These are phyloP conservation scores for Ormyrus nitidulus DNA, from an alignment of 2,888 invertebrate species.

Conservation along the genomic window DNA sequence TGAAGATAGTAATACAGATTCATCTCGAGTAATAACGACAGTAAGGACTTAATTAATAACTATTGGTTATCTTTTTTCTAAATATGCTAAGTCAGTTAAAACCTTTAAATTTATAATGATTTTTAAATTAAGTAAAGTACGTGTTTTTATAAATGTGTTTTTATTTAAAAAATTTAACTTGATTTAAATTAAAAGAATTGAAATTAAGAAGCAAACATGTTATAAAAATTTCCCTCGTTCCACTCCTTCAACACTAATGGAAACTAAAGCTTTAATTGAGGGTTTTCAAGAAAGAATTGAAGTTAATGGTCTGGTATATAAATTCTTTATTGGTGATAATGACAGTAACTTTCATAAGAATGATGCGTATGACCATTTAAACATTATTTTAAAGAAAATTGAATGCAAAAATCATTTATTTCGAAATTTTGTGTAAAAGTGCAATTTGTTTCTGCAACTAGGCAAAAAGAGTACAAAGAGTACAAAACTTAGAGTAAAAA, in stretches of 20 bases:
- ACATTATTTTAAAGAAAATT: constrained; percentile 40
- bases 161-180: no score
- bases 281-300: constrained; percentile 58
- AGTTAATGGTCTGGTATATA: constrained; percentile 51
- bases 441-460: background rate
- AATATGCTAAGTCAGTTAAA: no score
- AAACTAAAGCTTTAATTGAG: constrained; percentile 58
- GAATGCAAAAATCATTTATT: constrained; percentile 39
- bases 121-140: no score
- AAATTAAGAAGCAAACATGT: constrained; percentile 27
- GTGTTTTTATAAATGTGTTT: no score
- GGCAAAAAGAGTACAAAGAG: background rate
- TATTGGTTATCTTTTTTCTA: no score
- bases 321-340: constrained; percentile 45
- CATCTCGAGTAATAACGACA: no score
- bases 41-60: no score
- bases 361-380: background rate
- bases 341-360: constrained; percentile 50
- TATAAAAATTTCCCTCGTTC: constrained; percentile 62
- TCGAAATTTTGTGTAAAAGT: constrained; percentile 16
- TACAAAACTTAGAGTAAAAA: no score
- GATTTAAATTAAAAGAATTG: background rate
- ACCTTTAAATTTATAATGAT: no score
- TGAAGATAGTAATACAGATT: no score
- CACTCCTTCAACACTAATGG: constrained; percentile 64